Percentiles rank a stretch among this genome's conserved stretches.
Conservation (phyloP, 2,888 invertebrate genomes). For the Prosapia bicincta region DNA sequence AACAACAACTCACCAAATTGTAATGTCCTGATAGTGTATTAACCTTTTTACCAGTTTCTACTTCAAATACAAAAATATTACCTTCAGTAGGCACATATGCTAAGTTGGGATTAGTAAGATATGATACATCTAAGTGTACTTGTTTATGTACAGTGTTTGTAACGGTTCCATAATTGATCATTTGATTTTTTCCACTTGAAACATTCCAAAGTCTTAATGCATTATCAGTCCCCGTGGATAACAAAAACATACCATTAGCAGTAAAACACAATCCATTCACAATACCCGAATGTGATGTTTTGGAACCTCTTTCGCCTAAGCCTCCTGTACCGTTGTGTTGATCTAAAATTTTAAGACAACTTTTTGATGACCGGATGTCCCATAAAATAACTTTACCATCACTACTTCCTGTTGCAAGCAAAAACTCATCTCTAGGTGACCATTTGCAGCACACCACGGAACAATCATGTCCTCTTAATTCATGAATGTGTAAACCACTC, state of each 20-base stretch:
- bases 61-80: neutral
- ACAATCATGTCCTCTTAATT: slow-evolving; percentile 7
- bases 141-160: neutral
- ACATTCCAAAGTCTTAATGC: neutral
- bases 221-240: slow-evolving; percentile 10
- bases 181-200: neutral
- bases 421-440: slow-evolving; percentile 4
- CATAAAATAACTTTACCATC: slow-evolving; percentile 6
- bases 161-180: neutral
- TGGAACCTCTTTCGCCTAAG: neutral
- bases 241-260: slow-evolving; percentile 3
- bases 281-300: slow-evolving; percentile 4
- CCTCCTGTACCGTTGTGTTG: neutral
- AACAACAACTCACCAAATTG: slow-evolving; percentile 8
- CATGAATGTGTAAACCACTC: slow-evolving; percentile 7
- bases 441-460: slow-evolving; percentile 7
- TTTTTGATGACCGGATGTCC: slow-evolving; percentile 3
- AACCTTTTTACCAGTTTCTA: slow-evolving; percentile 8
- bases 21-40: slow-evolving; percentile 9
- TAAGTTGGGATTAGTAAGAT: neutral
- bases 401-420: slow-evolving; percentile 5
- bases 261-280: slow-evolving; percentile 16
- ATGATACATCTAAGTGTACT: neutral
- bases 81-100: slow-evolving; percentile 5
- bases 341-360: neutral